These are phyloP conservation scores for Mesembrinibis cayennensis DNA, from an alignment of 2,113 vertebrate species.

Conservation along the genomic window DNA sequence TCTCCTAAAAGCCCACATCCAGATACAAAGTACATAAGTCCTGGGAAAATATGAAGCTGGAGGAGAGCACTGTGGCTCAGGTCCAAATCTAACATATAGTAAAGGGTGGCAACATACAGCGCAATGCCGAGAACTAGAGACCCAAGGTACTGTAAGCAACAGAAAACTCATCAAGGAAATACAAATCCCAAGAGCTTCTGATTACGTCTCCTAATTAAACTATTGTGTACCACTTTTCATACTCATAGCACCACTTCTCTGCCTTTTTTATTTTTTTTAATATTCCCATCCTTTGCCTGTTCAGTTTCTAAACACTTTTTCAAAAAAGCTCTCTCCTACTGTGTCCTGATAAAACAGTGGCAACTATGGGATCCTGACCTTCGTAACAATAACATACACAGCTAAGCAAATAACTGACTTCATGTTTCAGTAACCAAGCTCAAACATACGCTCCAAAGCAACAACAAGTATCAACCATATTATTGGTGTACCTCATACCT, in stretches of 20 bases:
- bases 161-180: background rate
- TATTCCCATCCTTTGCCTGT: background rate
- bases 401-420: background rate
- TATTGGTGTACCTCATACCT: background rate
- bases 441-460: background rate
- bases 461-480: background rate
- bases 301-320: background rate
- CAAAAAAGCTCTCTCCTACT: background rate
- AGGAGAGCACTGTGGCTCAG: background rate
- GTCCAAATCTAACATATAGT: background rate
- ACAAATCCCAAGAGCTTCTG: background rate
- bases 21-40: fast-evolving
- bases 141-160: background rate
- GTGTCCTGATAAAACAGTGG: background rate
- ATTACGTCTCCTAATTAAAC: background rate
- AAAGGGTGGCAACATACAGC: background rate
- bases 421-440: background rate
- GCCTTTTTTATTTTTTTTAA: background rate
- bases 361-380: background rate
- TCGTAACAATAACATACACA: background rate
- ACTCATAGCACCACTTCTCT: background rate
- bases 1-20: background rate
- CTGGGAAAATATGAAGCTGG: background rate
- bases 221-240: background rate
- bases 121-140: background rate